Evolutionary conservation across 2,888 invertebrate species (phyloP).

Genomic region (Acanthoscelides obtectus): DNA sequence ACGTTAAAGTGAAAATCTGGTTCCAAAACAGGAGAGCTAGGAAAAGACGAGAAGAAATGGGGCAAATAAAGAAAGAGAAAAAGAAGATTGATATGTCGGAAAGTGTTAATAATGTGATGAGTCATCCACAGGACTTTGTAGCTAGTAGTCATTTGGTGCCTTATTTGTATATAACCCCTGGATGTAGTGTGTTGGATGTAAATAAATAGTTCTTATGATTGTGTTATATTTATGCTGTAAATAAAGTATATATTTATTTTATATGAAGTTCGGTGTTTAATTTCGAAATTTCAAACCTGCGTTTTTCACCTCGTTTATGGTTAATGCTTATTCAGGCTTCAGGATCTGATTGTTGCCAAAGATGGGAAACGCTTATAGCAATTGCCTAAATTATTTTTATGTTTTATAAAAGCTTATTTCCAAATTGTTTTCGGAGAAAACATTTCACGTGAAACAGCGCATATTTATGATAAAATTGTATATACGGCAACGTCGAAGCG

Average conservation of each 20-base stretch:
- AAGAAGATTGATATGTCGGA: not conserved
- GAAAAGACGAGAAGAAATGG: slow-evolving; percentile 58
- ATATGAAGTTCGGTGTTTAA: no score
- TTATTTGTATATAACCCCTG: not conserved
- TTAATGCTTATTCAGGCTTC: no score
- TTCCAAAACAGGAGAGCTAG: slow-evolving; percentile 77
- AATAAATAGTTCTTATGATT: not conserved
- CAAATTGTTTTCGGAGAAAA: no score
- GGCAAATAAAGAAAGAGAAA: slow-evolving; percentile 6
- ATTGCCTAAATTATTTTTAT: no score
- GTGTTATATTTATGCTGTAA: not conserved
- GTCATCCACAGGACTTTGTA: not conserved
- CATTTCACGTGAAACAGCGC: no score
- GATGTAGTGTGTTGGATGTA: not conserved
- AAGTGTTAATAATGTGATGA: not conserved
- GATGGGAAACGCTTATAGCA: no score
- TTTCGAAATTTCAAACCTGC: no score
- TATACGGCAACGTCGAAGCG: no score
- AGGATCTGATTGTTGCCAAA: no score
- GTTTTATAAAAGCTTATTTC: no score
- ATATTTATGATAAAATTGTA: no score
- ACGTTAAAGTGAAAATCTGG: slow-evolving; percentile 74
- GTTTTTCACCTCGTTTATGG: no score
- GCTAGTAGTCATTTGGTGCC: not conserved
- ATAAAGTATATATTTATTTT: not conserved